Conservation (phyloP, 2,797 vertebrate genomes). For the Acridotheres tristis region DNA sequence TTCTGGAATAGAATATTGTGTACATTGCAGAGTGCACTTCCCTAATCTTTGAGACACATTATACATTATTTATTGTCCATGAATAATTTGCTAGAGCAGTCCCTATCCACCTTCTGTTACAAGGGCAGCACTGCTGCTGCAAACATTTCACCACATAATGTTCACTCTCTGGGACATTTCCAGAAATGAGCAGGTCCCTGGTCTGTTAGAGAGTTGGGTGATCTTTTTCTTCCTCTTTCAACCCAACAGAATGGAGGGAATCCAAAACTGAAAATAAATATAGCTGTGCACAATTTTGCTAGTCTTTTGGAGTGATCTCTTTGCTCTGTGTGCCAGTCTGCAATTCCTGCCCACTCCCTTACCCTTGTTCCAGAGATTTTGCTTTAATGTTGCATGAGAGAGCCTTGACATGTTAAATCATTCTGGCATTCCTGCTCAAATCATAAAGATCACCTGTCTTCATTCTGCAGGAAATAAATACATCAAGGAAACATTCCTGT, state of each 20-base stretch:
- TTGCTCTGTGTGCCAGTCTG: not conserved
- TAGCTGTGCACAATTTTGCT: not conserved
- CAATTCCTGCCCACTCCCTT: not conserved
- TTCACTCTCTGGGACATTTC: not conserved
- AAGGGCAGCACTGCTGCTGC: not conserved
- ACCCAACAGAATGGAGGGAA: not conserved
- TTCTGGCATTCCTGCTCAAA: not conserved
- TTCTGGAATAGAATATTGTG: not conserved
- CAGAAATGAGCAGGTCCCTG: not conserved
- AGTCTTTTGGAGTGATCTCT: not conserved
- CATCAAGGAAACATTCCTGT: not conserved
- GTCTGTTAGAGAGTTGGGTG: not conserved
- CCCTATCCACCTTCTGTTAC: not conserved
- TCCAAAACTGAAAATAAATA: not conserved
- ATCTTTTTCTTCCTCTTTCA: not conserved
- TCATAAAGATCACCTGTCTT: not conserved
- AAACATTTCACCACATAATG: not conserved
- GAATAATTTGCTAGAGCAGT: conserved; percentile 38
- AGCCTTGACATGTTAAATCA: not conserved
- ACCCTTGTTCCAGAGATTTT: not conserved
- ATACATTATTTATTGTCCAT: conserved; percentile 59
- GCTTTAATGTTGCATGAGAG: not conserved
- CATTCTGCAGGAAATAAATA: not conserved
- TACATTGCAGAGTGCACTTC: not conserved
- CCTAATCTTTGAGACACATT: conserved; percentile 10